Evolutionary conservation across 37 sponge, comb jelly and placozoan genomes (phyloP), one percentile per base, ranked within the genome.

Genomic region (Hexactinellida sp.): DNA sequence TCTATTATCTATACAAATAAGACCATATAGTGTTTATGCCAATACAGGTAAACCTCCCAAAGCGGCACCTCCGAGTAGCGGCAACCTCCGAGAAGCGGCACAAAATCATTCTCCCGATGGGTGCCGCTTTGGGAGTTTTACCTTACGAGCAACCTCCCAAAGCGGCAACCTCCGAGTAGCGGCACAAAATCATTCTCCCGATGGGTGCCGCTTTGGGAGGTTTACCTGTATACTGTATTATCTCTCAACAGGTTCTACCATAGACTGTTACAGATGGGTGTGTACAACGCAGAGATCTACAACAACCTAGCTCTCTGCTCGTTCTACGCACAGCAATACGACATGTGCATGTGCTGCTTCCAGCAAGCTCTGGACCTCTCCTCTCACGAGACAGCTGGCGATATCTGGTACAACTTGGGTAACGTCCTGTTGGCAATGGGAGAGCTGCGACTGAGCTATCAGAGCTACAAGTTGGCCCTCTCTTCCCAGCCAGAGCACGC

Each of bases 371-470:
- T 98, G 13, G 82, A 37, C 24, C 86, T 95, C 39, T 91, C 99
- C 24, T 88, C 93, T n/a, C 88, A 93, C 39, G 99, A 98, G 35
- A 90, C 54, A 25, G 39, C 86, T 24, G 94, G 93, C 0, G 96
- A 98, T 36, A 88, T 98, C 36, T 98, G 99, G 99, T 98, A 98
- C 90, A 98, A 98, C 89, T 88, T 98, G 38, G 99, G 99, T 24
- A 94, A 94, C 63, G 88, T 98, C 0, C 90, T 93, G 39, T 82
- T 98, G 90, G 97, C 94, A 36, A 55, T 95, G 34, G 96, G 99
- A 24, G 96, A 93, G 86, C 87, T 16, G 13, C 88, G 55, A 38
- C 89, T 98, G 38, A 96, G 96, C 13, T 92, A 94, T 84, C 93
- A 93, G 39, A 88, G 93, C 37, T 95, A 95, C 91, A 95, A 95